phyloP scores from a whole-genome alignment of 2,113 vertebrate genomes.

The Anthoscopus minutus region DNA sequence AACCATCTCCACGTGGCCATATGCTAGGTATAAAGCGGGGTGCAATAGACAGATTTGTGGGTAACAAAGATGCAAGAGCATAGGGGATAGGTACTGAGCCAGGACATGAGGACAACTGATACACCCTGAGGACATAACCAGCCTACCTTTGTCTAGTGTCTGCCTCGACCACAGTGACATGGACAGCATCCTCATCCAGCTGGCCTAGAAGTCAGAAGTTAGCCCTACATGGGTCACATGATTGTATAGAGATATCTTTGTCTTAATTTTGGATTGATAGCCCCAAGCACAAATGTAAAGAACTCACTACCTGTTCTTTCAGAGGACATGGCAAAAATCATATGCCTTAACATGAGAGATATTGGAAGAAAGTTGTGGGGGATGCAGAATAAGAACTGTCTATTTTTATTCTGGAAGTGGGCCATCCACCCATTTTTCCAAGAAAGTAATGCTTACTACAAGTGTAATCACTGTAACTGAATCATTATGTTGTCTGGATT shows the following conservation, averaged over 20 bases:
- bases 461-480: conserved; percentile 40
- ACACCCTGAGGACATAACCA: background rate
- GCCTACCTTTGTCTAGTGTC: background rate
- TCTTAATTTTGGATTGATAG: background rate
- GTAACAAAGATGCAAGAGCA: background rate
- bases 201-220: background rate
- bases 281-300: background rate
- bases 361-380: background rate
- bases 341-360: background rate
- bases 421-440: conserved; percentile 5
- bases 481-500: conserved; percentile 30
- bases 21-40: background rate
- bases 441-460: conserved; percentile 38
- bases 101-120: background rate
- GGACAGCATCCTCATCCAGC: background rate
- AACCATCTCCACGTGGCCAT: background rate
- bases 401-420: conserved; percentile 33
- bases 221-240: background rate
- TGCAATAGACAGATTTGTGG: background rate
- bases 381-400: background rate
- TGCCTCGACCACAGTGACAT: background rate
- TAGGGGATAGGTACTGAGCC: background rate
- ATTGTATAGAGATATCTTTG: background rate
- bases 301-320: background rate
- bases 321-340: background rate